These are phyloP conservation scores for Teinopalpus imperialis DNA, from an alignment of 2,888 invertebrate species.

Conservation along the genomic window DNA sequence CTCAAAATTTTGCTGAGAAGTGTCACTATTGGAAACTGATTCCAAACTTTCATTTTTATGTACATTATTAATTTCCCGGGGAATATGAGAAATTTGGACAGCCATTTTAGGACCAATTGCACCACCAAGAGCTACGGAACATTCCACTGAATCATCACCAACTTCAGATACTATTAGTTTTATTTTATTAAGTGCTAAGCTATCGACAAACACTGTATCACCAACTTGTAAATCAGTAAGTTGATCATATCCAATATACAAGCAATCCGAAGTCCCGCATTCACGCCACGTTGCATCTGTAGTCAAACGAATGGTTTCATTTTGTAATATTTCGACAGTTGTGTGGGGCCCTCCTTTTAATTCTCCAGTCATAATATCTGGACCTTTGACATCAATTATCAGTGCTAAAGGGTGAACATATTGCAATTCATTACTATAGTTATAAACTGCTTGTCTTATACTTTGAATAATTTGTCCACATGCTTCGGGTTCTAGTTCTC, in stretches of 20 bases:
- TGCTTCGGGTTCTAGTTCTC: constrained; percentile 65
- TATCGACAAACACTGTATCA: constrained; percentile 75
- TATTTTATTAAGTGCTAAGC: constrained; percentile 57
- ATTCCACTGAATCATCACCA: constrained; percentile 73
- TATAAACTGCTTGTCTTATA: constrained; percentile 71
- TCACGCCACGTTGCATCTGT: constrained; percentile 78
- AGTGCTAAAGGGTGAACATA: constrained; percentile 75
- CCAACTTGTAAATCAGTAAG: constrained; percentile 73
- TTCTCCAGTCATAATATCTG: constrained; percentile 68
- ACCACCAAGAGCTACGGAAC: constrained; percentile 78
- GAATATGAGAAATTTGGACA: constrained; percentile 76
- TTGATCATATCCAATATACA: constrained; percentile 79
- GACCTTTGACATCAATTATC: constrained; percentile 63
- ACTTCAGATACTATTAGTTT: constrained; percentile 58
- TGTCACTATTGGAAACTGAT: constrained; percentile 78
- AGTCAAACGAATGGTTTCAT: constrained; percentile 68
- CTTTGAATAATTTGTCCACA: constrained; percentile 69
- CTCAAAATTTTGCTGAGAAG: constrained; percentile 86
- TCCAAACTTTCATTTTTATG: constrained; percentile 61
- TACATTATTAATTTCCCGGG: constrained; percentile 61
- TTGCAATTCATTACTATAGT: constrained; percentile 70
- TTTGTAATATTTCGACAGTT: constrained; percentile 56
- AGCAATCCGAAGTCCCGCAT: constrained; percentile 76
- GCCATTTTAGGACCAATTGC: constrained; percentile 74
- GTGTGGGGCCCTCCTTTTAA: constrained; percentile 60